Conservation (phyloP, 2,888 invertebrate genomes). For the Heliconius cydno region DNA sequence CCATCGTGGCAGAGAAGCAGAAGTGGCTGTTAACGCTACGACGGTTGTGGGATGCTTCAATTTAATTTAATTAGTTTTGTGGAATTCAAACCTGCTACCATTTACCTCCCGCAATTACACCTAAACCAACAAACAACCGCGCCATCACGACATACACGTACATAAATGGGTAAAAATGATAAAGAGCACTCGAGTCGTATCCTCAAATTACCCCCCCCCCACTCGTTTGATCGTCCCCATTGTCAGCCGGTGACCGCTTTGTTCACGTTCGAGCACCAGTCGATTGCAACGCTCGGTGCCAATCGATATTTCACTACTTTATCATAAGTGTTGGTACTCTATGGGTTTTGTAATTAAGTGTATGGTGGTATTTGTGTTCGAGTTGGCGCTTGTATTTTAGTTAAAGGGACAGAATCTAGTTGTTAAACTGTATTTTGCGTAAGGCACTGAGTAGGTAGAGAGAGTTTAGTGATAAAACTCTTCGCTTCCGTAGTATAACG, state of each 20-base stretch:
- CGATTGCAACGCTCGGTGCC: slow-evolving; percentile 35
- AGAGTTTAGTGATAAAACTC: background rate
- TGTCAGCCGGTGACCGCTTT: slow-evolving; percentile 35
- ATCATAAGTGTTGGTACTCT: slow-evolving; percentile 18
- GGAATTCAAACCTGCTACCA: background rate
- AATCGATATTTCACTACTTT: slow-evolving; percentile 34
- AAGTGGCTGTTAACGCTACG: background rate
- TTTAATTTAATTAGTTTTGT: no score
- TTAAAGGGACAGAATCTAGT: background rate
- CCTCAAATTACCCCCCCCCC: slow-evolving; percentile 21
- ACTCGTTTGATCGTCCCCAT: slow-evolving; percentile 27
- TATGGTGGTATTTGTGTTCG: background rate
- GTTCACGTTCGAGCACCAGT: slow-evolving; percentile 30
- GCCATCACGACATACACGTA: background rate
- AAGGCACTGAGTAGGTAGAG: background rate
- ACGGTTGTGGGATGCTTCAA: no score
- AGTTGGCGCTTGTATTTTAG: background rate
- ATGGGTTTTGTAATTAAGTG: slow-evolving; percentile 7
- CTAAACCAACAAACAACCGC: no score
- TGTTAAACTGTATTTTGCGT: background rate
- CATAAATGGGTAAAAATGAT: slow-evolving; percentile 14
- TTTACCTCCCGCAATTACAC: background rate
- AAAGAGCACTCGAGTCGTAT: slow-evolving; percentile 19
- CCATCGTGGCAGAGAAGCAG: background rate
- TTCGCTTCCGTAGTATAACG: background rate